Evolutionary conservation across 2,888 invertebrate species (phyloP).

Genomic region (Lasius platythorax): DNA sequence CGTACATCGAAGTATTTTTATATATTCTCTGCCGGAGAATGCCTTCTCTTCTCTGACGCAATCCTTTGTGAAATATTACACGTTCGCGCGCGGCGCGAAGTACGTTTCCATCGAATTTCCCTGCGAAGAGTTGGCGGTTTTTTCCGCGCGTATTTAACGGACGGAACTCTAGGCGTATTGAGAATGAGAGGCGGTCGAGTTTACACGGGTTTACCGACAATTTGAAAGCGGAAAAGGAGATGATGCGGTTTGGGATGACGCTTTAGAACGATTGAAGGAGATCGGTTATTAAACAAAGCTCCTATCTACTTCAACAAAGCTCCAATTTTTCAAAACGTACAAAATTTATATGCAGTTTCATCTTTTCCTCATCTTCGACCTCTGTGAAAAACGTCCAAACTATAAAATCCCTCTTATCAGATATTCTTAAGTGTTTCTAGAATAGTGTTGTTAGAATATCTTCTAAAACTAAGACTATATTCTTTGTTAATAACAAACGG

Average conservation of each 20-base stretch:
- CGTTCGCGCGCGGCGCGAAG: not conserved
- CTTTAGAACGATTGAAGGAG: not conserved
- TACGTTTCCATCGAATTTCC: slow-evolving; percentile 45
- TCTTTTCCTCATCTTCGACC: too few species aligned
- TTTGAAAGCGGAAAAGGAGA: slow-evolving; percentile 70
- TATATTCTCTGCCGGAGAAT: slow-evolving; percentile 12
- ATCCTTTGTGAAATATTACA: slow-evolving; percentile 43
- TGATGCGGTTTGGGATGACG: slow-evolving; percentile 54
- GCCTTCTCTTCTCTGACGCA: slow-evolving; percentile 22
- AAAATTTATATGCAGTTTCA: too few species aligned
- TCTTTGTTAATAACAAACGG: too few species aligned
- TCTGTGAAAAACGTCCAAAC: too few species aligned
- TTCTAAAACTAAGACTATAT: too few species aligned
- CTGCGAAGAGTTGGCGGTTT: slow-evolving; percentile 24
- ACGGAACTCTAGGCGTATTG: slow-evolving; percentile 16
- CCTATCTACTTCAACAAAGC: too few species aligned
- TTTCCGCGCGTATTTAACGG: slow-evolving; percentile 53
- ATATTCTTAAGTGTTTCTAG: too few species aligned
- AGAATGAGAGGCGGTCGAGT: slow-evolving; percentile 69
- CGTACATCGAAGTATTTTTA: slow-evolving; percentile 16
- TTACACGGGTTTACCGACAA: slow-evolving; percentile 71
- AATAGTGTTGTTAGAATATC: too few species aligned
- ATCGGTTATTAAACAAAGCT: not conserved
- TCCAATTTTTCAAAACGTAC: too few species aligned
- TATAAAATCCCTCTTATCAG: too few species aligned